Percentiles rank a stretch among this genome's conserved stretches.
Evolutionary conservation across 2,113 vertebrate genomes (phyloP).

Genomic region (Microcebus lehilahytsara): DNA sequence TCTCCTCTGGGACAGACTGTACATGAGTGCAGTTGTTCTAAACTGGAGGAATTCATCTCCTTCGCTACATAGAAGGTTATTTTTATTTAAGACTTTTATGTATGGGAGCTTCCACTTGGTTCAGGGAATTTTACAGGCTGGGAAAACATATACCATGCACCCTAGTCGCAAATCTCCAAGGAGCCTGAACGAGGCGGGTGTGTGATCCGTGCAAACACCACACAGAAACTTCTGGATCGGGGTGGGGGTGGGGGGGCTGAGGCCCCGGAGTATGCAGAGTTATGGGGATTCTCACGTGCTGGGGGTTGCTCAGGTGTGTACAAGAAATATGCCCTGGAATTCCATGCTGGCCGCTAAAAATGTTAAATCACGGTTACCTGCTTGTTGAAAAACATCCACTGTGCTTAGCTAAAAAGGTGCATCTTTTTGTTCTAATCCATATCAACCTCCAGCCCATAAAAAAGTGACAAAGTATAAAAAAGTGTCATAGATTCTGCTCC

Average conservation of each 20-base stretch:
- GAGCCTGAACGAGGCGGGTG: neutral
- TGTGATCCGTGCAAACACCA: neutral
- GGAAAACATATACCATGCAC: neutral
- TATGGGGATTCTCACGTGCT: neutral
- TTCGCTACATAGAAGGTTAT: neutral
- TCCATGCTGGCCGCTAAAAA: neutral
- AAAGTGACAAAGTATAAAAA: constrained; percentile 78
- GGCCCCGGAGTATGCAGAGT: neutral
- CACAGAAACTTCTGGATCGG: neutral
- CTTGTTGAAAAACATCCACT: neutral
- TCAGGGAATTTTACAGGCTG: neutral
- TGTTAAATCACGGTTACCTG: neutral
- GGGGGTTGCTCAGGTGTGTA: neutral
- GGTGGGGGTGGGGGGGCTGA: neutral
- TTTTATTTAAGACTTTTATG: neutral
- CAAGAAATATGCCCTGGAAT: neutral
- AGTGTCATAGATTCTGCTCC: constrained; percentile 79
- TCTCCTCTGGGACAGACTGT: rapidly evolving
- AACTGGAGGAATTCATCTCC: neutral
- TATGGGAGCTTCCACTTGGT: neutral
- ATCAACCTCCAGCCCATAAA: constrained; percentile 70
- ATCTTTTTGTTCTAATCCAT: constrained; percentile 71
- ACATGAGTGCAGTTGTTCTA: neutral
- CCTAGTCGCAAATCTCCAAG: neutral
- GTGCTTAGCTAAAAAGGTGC: constrained; percentile 49